Conservation (phyloP, 1,140 invertebrate genomes). For the Papilio xuthus region DNA sequence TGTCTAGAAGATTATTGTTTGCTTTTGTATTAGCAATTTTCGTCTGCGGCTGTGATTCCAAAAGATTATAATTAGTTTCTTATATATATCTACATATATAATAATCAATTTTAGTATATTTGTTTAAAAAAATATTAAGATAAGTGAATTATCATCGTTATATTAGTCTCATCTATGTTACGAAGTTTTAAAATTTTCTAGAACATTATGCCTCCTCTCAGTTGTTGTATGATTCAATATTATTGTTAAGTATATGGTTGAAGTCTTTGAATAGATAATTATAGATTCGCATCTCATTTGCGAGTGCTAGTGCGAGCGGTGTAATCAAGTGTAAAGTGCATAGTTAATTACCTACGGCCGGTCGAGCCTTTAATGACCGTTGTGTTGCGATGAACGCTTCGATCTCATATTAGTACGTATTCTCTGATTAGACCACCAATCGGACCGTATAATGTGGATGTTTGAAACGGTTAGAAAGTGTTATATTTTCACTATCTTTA, state of each 20-base stretch:
- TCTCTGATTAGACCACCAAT: constrained; percentile 7
- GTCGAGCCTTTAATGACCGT: constrained; percentile 27
- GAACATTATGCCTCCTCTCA: background rate
- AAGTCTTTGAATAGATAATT: constrained; percentile 4
- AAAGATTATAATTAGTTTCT: too few relatives aligned
- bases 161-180: too few relatives aligned
- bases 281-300: background rate
- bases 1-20: background rate
- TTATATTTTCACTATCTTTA: too few relatives aligned
- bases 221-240: background rate
- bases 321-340: constrained; percentile 32
- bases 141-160: too few relatives aligned
- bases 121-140: too few relatives aligned
- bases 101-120: too few relatives aligned
- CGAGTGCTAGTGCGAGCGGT: background rate
- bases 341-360: constrained; percentile 29
- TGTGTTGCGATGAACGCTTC: constrained; percentile 7
- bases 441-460: background rate
- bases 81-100: too few relatives aligned
- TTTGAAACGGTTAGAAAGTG: too few relatives aligned
- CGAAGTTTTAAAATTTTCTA: too few relatives aligned
- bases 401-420: constrained; percentile 24
- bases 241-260: background rate
- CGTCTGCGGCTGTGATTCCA: too few relatives aligned
- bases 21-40: too few relatives aligned